These are phyloP conservation scores for Ormyrus pomaceus DNA, from an alignment of 2,888 invertebrate genomes.

Conservation along the genomic window DNA sequence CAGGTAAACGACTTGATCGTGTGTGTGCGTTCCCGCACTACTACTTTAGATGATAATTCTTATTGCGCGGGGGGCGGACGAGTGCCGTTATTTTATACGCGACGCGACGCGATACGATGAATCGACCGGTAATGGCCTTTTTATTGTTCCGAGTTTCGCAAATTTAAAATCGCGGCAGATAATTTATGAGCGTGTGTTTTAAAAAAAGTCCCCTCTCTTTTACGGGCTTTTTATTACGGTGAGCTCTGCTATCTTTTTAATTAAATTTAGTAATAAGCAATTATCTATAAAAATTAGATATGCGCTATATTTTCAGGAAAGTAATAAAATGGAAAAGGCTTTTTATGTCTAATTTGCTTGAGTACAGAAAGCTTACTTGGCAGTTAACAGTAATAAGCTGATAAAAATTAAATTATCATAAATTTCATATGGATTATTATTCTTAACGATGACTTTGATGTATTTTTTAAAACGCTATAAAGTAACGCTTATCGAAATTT, in stretches of 20 bases:
- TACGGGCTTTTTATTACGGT: too few species aligned
- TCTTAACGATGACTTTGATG: conserved; percentile 35
- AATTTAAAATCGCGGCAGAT: too few species aligned
- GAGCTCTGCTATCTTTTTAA: too few species aligned
- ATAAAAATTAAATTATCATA: conserved; percentile 8
- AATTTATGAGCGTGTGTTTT: too few species aligned
- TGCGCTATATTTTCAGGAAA: too few species aligned
- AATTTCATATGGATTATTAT: conserved; percentile 17
- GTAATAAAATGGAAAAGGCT: too few species aligned
- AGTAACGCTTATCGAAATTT: conserved; percentile 49
- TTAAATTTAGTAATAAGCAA: too few species aligned
- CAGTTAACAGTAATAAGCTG: conserved; percentile 20
- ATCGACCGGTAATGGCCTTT: not conserved
- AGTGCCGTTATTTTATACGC: not conserved
- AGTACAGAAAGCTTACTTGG: not conserved
- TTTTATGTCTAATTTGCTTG: too few species aligned
- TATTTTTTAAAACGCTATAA: conserved; percentile 34
- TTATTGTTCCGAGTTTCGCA: not conserved
- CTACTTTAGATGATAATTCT: conserved; percentile 28
- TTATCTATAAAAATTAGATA: too few species aligned
- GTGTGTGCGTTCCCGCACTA: conserved; percentile 35
- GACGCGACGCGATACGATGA: conserved; percentile 24
- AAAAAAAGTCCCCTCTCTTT: too few species aligned
- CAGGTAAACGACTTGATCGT: conserved; percentile 26
- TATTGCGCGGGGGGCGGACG: not conserved